Evolutionary conservation across 2,797 vertebrate species (phyloP).

Genomic region (Notoglanidium macrostoma): DNA sequence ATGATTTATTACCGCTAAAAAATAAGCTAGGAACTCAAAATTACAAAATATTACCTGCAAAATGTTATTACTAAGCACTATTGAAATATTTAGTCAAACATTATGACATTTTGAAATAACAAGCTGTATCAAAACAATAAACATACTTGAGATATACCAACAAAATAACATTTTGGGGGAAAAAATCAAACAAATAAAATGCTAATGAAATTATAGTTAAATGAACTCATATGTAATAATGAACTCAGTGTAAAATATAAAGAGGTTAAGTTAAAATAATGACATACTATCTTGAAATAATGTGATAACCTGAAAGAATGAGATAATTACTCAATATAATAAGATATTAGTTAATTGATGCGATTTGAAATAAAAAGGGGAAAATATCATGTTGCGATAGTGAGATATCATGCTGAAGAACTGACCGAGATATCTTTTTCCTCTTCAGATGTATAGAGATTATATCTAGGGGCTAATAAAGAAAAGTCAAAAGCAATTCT

Average conservation of each 20-base stretch:
- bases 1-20: background rate
- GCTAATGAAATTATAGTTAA: background rate
- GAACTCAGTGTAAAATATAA: too few relatives aligned
- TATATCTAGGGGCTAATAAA: background rate
- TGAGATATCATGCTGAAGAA: background rate
- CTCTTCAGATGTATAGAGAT: background rate
- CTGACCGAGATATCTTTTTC: background rate
- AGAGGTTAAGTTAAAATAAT: background rate
- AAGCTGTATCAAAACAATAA: background rate
- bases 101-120: background rate
- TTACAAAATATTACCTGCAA: background rate
- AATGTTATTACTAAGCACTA: too few relatives aligned
- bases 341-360: background rate
- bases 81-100: background rate
- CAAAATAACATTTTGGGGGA: too few relatives aligned
- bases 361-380: too few relatives aligned
- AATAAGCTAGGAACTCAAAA: background rate
- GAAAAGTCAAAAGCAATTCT: background rate
- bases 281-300: background rate
- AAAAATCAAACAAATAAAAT: too few relatives aligned
- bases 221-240: too few relatives aligned
- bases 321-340: background rate
- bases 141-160: too few relatives aligned
- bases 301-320: background rate
- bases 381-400: background rate